A percentile compares a stretch with the other conserved stretches of the same genome.
These are phyloP conservation scores for Periplaneta americana DNA, from an alignment of 1,140 invertebrate species.

Conservation along the genomic window DNA sequence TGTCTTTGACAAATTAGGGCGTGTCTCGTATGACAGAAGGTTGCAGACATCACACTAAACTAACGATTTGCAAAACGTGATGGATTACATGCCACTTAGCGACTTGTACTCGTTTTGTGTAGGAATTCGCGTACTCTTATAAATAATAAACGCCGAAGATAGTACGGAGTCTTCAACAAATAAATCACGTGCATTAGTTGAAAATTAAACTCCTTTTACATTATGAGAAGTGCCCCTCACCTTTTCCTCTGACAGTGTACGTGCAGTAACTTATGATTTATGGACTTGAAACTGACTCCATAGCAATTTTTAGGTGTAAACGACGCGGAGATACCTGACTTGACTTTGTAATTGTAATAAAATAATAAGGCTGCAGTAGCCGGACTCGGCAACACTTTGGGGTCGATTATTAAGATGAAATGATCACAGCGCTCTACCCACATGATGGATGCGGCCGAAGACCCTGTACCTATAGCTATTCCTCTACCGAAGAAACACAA, in stretches of 20 bases:
- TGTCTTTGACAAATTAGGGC: too few species aligned
- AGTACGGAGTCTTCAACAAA: neutral
- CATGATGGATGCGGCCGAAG: neutral
- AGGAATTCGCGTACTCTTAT: too few species aligned
- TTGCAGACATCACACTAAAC: too few species aligned
- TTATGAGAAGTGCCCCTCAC: neutral
- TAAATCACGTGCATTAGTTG: neutral
- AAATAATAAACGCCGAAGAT: too few species aligned
- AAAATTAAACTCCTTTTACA: neutral
- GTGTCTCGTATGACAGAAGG: too few species aligned
- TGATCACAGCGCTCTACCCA: neutral
- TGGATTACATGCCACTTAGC: too few species aligned
- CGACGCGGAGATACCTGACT: neutral
- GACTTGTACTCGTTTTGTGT: too few species aligned
- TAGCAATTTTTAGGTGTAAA: neutral
- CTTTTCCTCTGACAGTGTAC: neutral
- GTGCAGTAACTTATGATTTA: neutral
- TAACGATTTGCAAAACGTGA: too few species aligned
- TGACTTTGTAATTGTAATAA: neutral
- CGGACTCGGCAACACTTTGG: neutral
- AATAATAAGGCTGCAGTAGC: neutral
- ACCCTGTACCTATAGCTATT: too few species aligned
- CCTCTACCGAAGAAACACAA: too few species aligned
- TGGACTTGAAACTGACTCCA: neutral
- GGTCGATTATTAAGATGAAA: too few species aligned